phyloP scores from a whole-genome alignment of 1,140 invertebrate species.

The Pseudobourletiella spinata region DNA sequence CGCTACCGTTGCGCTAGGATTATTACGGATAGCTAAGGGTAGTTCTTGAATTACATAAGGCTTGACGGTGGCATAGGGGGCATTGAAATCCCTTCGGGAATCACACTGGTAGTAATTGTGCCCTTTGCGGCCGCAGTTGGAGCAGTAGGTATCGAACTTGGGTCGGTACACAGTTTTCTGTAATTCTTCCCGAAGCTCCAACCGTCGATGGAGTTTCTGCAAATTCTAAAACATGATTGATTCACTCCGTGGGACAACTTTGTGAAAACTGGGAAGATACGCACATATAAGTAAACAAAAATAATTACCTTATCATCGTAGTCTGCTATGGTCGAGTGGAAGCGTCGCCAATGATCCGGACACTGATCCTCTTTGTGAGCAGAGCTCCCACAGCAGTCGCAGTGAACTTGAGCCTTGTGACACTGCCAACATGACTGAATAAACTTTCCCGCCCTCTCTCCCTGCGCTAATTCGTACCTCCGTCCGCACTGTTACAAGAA shows the following conservation, averaged over 20 bases:
- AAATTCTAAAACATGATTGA: too few relatives aligned
- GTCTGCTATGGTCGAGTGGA: background rate
- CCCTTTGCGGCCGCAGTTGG: background rate
- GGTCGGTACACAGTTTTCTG: background rate
- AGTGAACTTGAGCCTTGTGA: background rate
- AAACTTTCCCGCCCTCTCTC: background rate
- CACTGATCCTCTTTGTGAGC: background rate
- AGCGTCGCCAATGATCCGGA: background rate
- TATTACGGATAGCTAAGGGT: background rate
- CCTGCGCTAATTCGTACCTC: background rate
- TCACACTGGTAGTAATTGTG: background rate
- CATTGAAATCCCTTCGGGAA: background rate
- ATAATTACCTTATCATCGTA: background rate
- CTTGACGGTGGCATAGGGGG: background rate
- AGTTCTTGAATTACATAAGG: background rate
- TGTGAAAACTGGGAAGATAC: too few relatives aligned
- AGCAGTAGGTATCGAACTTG: background rate
- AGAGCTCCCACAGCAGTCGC: background rate
- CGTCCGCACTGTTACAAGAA: background rate
- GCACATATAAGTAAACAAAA: background rate
- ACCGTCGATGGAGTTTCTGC: too few relatives aligned
- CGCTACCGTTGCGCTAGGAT: too few relatives aligned
- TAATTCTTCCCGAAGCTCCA: background rate
- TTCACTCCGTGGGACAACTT: too few relatives aligned
- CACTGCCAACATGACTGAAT: background rate